Percentiles rank a stretch among this genome's conserved stretches.
Conservation (phyloP, 2,888 invertebrate species). For the Aporophyla lueneburgensis region DNA sequence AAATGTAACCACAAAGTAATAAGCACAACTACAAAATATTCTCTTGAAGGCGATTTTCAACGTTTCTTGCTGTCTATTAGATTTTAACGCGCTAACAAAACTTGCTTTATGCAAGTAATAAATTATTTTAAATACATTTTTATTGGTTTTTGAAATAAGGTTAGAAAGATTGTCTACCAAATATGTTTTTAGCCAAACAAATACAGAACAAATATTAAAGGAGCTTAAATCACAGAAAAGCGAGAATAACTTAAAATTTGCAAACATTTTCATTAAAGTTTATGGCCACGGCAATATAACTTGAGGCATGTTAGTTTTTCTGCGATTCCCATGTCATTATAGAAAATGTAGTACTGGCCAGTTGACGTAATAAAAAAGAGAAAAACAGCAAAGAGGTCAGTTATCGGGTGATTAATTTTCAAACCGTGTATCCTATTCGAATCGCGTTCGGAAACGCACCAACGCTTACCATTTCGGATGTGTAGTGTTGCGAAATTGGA, state of each 20-base stretch:
- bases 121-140: not conserved
- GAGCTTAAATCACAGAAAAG: not conserved
- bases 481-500: constrained; percentile 88
- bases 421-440: constrained; percentile 68
- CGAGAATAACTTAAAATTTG: not conserved
- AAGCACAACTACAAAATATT: constrained; percentile 6
- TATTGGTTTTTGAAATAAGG: constrained; percentile 15
- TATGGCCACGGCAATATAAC: constrained; percentile 4
- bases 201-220: not conserved
- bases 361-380: constrained; percentile 2
- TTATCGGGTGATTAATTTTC: constrained; percentile 62
- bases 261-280: constrained; percentile 9
- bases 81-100: constrained; percentile 9
- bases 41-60: not conserved
- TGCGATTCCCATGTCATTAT: constrained; percentile 18
- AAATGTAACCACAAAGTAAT: constrained; percentile 15
- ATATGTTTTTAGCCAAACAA: not conserved
- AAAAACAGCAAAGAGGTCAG: constrained; percentile 51
- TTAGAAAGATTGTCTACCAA: constrained; percentile 13
- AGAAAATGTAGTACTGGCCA: constrained; percentile 11
- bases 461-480: constrained; percentile 83
- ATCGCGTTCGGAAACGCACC: constrained; percentile 82
- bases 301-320: constrained; percentile 5
- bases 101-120: not conserved
- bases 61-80: not conserved